A percentile compares a stretch with the other conserved stretches of the same genome.
These are phyloP conservation scores for Isoperla grammatica DNA, from an alignment of 2,888 invertebrate genomes.

Conservation along the genomic window DNA sequence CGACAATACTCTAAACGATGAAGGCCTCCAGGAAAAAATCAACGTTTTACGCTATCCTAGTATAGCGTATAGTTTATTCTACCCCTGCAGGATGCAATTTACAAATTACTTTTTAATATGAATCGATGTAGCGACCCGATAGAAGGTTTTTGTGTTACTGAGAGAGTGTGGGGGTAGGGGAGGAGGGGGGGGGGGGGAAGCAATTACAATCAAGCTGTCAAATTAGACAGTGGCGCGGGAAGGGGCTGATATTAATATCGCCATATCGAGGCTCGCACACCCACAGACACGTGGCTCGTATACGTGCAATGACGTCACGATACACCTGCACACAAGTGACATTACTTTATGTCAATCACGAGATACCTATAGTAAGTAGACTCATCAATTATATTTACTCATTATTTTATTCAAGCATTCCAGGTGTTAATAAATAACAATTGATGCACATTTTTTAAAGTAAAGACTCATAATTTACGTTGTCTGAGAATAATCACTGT, in stretches of 20 bases:
- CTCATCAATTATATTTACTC: too few species aligned
- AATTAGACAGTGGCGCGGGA: constrained; percentile 18
- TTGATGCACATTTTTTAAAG: too few species aligned
- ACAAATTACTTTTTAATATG: constrained; percentile 32
- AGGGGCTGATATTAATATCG: constrained; percentile 15
- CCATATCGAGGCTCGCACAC: background rate
- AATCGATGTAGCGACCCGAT: constrained; percentile 26
- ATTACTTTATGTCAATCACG: too few species aligned
- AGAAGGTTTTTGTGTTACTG: constrained; percentile 12
- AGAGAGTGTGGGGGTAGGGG: background rate
- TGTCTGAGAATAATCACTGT: too few species aligned
- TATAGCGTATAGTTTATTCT: background rate
- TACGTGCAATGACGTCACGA: too few species aligned
- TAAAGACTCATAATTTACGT: too few species aligned
- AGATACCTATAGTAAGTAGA: too few species aligned
- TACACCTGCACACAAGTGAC: too few species aligned
- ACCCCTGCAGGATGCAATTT: constrained; percentile 26
- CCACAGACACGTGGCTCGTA: too few species aligned
- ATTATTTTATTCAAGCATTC: too few species aligned
- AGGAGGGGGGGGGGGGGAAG: constrained; percentile 6
- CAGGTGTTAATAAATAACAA: too few species aligned
- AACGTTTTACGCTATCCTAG: constrained; percentile 7
- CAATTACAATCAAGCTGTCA: constrained; percentile 25
- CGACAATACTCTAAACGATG: constrained; percentile 1
- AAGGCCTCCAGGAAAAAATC: background rate